These are phyloP conservation scores for Formica aserva DNA, from an alignment of 2,888 invertebrate species.

Conservation along the genomic window DNA sequence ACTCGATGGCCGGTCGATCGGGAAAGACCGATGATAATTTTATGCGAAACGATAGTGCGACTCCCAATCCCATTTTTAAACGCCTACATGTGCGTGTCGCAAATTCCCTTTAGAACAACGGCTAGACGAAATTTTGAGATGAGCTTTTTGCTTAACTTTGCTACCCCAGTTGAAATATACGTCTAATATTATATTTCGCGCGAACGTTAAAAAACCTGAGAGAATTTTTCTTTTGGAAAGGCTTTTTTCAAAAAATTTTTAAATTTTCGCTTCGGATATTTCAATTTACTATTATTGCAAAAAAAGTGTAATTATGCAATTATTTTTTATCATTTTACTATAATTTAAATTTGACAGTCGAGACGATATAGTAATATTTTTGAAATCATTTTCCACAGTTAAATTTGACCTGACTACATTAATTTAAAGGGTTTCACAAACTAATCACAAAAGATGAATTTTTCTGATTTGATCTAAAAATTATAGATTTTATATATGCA, in stretches of 20 bases:
- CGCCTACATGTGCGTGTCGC: slow-evolving; percentile 49
- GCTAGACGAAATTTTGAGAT: slow-evolving; percentile 11
- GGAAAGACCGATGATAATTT: slow-evolving; percentile 63
- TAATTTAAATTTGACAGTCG: not conserved
- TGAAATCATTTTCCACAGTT: not conserved
- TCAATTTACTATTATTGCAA: not conserved
- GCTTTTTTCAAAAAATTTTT: not conserved
- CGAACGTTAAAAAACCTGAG: not conserved
- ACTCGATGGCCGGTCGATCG: slow-evolving; percentile 22
- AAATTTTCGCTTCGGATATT: not conserved
- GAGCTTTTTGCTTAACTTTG: not conserved
- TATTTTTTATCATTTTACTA: not conserved
- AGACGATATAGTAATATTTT: not conserved
- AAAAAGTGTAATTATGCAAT: not conserved
- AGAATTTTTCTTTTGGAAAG: not conserved
- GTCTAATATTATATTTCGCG: not conserved
- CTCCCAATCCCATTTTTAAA: slow-evolving; percentile 50
- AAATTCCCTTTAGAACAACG: not conserved
- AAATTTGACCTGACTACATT: not conserved
- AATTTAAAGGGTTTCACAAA: not conserved
- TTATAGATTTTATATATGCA: not conserved
- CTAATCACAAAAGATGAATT: not conserved
- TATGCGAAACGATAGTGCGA: slow-evolving; percentile 47
- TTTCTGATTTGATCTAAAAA: not conserved
- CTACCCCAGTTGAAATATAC: not conserved